A percentile compares a stretch with the other conserved stretches of the same genome.
phyloP scores from a whole-genome alignment of 2,888 invertebrate species.

The Drosophila paranaensis region DNA sequence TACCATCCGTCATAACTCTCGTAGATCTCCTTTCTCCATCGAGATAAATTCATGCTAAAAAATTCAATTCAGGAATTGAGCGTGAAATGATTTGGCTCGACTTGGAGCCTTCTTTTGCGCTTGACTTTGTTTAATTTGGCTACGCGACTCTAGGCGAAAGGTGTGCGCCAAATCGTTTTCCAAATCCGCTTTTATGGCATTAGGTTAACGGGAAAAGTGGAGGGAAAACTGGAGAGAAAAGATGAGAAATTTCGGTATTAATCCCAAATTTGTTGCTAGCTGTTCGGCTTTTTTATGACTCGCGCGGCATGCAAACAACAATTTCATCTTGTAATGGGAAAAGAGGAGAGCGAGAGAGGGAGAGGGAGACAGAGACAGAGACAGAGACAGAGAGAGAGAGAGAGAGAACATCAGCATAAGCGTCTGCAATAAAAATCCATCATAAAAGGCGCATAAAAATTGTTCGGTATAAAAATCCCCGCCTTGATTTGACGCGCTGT shows the following conservation, averaged over 20 bases:
- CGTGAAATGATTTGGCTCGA: conserved; percentile 22
- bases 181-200: conserved; percentile 39
- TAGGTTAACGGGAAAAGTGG: neutral
- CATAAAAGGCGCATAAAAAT: conserved; percentile 74
- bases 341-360: neutral
- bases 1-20: neutral
- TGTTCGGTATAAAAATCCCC: conserved; percentile 46
- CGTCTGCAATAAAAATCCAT: conserved; percentile 70
- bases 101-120: conserved; percentile 30
- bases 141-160: conserved; percentile 38
- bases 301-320: conserved; percentile 69
- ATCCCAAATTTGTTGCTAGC: conserved; percentile 73
- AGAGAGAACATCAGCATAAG: conserved; percentile 53
- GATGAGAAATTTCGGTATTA: conserved; percentile 49
- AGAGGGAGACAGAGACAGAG: neutral
- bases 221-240: neutral
- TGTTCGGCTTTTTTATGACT: conserved; percentile 62
- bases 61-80: conserved; percentile 9
- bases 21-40: neutral
- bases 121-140: conserved; percentile 45
- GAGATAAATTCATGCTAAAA: neutral
- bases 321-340: conserved; percentile 55
- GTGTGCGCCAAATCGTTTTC: conserved; percentile 46
- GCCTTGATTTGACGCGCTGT: conserved; percentile 75
- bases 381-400: neutral